Evolutionary conservation across 1,140 invertebrate species (phyloP), one percentile per base, ranked within the genome.

Genomic region (Zaprionus davidi): DNA sequence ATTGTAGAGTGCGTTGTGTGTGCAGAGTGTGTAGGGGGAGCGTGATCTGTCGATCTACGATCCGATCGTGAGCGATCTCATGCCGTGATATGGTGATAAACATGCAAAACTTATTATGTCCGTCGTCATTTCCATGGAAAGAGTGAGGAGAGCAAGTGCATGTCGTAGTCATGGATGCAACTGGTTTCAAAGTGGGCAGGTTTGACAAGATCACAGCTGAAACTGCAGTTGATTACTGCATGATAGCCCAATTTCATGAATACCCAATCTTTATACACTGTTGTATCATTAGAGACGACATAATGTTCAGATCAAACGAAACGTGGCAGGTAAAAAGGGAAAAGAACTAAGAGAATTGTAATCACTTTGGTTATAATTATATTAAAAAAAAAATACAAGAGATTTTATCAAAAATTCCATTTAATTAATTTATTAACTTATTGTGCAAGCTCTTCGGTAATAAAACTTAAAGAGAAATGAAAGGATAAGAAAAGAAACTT

Each of bases 91-190:
- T 12, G 36, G 20, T n/a, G 41, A 57, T 46, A 71, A 59, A 67
- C 70, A 66, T 51, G 70, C 22, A 38, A 56, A 34, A 53, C 49
- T 20, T 28, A 57, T 56, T 28, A 57, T 56, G n/a, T 17, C 24
- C 36, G 51, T 15, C 36, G 64, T 28, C 20, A 67, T 44, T 57
- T 56, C 12, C 51, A 41, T 41, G 46, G 22, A n/a, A 24, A 31
- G 26, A 28, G 41, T 17, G 53, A 56, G 11, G 31, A 56, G 46
- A 51, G 15, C 46, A 38, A 38, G 15, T 31, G 12, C 53, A 20
- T 28, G 22, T 51, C 38, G 9, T 9, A 6, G 28, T 28, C 56
- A 12, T 46, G 11, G 7, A 46, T n/a, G n/a, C 26, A 56, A 56
- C 6, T 44, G 22, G 38, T 38, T 36, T 41, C 22, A 20, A 13